A percentile compares a stretch with the other conserved stretches of the same genome.
These are phyloP conservation scores for Acheta domesticus DNA, from an alignment of 2,888 invertebrate genomes.

Conservation along the genomic window DNA sequence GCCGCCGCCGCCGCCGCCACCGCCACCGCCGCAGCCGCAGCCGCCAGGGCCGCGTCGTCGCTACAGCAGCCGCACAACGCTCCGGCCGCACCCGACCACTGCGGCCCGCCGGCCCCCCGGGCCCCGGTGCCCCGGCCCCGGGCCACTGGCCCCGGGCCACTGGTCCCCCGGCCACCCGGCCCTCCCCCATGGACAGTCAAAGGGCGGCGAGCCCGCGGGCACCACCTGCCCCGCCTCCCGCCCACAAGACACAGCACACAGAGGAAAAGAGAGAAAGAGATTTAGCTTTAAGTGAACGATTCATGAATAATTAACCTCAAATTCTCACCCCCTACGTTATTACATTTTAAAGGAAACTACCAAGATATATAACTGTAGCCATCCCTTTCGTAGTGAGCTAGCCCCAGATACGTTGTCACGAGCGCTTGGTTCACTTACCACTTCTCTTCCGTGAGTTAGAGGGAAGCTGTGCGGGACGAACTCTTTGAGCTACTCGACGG, in stretches of 20 bases:
- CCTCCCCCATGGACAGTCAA: not conserved
- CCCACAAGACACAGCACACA: not conserved
- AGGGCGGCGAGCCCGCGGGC: not conserved
- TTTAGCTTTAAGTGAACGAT: constrained; percentile 18
- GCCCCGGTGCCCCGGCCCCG: not conserved
- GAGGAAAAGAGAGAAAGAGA: constrained; percentile 18
- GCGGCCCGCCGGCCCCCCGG: not conserved
- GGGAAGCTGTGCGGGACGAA: constrained; percentile 18
- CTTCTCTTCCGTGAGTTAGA: constrained; percentile 7
- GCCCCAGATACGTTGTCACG: constrained; percentile 7
- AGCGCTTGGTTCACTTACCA: not conserved
- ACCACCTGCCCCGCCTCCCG: not conserved
- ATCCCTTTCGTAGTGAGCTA: constrained; percentile 18
- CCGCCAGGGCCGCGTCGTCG: not conserved
- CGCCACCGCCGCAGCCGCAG: not conserved
- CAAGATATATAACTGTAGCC: constrained; percentile 18
- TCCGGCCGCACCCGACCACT: not conserved
- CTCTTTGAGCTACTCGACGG: not conserved
- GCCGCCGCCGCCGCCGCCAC: not conserved
- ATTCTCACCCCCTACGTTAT: constrained; percentile 11
- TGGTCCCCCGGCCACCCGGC: not conserved
- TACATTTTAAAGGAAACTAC: constrained; percentile 4
- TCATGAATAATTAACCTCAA: constrained; percentile 18
- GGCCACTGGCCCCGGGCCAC: not conserved
- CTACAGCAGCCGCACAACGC: not conserved